These are phyloP conservation scores for Malacoraja senta DNA, from an alignment of 2,797 vertebrate species.

Conservation along the genomic window DNA sequence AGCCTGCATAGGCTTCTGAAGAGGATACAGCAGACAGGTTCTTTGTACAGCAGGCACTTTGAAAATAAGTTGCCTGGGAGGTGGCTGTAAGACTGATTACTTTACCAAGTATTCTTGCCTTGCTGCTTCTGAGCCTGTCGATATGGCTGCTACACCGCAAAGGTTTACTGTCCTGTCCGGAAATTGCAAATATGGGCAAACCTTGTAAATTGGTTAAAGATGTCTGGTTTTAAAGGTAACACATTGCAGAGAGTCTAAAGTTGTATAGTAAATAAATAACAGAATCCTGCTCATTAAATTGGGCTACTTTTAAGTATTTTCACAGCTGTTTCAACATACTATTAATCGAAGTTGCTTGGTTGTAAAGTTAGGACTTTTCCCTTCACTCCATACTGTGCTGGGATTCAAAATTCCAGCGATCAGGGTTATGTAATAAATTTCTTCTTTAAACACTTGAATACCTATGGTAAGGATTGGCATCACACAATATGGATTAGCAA, in stretches of 20 bases:
- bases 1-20: too few species aligned
- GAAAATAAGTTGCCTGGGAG: too few species aligned
- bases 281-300: background rate
- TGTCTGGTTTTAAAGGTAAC: background rate
- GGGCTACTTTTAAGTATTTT: background rate
- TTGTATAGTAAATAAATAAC: constrained; percentile 1
- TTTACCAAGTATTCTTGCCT: too few species aligned
- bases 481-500: background rate
- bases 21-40: too few species aligned
- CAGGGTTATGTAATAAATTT: background rate
- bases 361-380: background rate
- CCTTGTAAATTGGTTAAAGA: background rate
- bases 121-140: too few species aligned
- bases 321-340: background rate
- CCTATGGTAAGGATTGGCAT: background rate
- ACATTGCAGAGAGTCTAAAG: background rate
- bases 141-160: too few species aligned
- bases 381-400: background rate
- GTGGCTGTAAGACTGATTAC: too few species aligned
- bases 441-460: background rate
- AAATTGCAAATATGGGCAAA: background rate
- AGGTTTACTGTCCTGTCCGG: background rate
- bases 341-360: background rate
- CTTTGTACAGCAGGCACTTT: too few species aligned
- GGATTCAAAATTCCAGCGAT: background rate